Evolutionary conservation across 2,888 invertebrate genomes (phyloP), one percentile per base, ranked within the genome.

Genomic region (Eristalis pertinax): DNA sequence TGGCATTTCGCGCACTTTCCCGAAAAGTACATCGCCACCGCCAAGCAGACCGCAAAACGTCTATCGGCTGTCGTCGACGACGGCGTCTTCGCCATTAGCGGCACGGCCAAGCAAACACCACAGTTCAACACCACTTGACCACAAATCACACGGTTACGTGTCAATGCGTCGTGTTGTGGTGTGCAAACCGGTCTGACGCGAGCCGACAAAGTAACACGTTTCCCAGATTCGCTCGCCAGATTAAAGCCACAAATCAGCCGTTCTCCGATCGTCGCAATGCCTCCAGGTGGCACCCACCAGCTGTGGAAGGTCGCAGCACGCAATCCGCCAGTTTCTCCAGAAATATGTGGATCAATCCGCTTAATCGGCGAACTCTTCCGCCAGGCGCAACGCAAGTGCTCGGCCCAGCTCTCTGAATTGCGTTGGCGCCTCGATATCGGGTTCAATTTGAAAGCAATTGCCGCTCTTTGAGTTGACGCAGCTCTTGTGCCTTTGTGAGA

Each of bases 311-410:
- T 64, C 58, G 58, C 41, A 8, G 58, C 41, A 8, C 22, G 22
- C 19, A 43, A 50, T 72, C 60, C 67, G 8, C 19, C n/a, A n/a
- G 8, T 79, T 67, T 80, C 73, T 73, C 58, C 62, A 3, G 24
- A 70, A 80, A 50, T 62, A 68, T 80, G 60, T 67, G 35, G 70
- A 29, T 64, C 64, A 64, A 58, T 70, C 63, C 56, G 26, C 69
- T 78, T 70, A 60, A 62, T 68, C 68, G 8, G 50, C 50, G 19
- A 19, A 50, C 50, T 50, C 50, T 50, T 50, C 50, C 50, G 19
- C 50, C 19, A 50, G 19, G 32, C 32, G 32, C 32, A 32, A 5
- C 32, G 32, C 32, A 32, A 32, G 32, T 32, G 32, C 32, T 5
- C 32, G n/a, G 19, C 50, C 8, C 19, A 19, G n/a, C 43, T n/a